Evolutionary conservation across 1,140 invertebrate genomes (phyloP).

Genomic region (Phymastichus coffea): DNA sequence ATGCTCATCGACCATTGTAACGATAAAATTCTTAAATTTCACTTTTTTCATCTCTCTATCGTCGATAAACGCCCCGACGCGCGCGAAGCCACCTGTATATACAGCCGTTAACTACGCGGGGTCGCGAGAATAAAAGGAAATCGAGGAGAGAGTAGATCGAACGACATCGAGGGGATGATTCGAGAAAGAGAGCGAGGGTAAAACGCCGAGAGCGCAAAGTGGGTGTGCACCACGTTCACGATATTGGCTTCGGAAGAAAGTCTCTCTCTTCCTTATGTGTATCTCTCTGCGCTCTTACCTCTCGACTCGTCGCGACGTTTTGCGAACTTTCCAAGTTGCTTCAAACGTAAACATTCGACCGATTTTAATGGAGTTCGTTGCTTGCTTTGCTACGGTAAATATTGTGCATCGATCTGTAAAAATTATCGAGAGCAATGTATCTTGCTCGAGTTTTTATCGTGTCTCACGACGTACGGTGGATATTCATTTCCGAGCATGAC

Average conservation of each 20-base stretch:
- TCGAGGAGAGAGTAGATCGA: not conserved
- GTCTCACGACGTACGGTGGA: too few species aligned
- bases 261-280: not conserved
- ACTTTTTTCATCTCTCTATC: not conserved
- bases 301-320: not conserved
- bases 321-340: not conserved
- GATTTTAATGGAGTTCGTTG: too few species aligned
- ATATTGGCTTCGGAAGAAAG: constrained; percentile 14
- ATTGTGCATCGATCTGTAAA: not conserved
- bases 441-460: too few species aligned
- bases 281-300: not conserved
- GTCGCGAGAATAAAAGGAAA: not conserved
- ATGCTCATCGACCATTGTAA: too few species aligned
- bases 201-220: not conserved
- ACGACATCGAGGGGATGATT: not conserved
- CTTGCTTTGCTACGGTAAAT: not conserved
- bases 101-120: too few species aligned
- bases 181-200: not conserved
- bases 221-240: not conserved
- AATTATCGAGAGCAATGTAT: not conserved
- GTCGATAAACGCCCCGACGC: not conserved
- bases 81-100: not conserved
- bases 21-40: not conserved
- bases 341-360: not conserved
- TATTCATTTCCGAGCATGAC: too few species aligned